Evolutionary conservation across 2,888 invertebrate genomes (phyloP), one percentile per base, ranked within the genome.

Genomic region (Hemistola chrysoprasaria): DNA sequence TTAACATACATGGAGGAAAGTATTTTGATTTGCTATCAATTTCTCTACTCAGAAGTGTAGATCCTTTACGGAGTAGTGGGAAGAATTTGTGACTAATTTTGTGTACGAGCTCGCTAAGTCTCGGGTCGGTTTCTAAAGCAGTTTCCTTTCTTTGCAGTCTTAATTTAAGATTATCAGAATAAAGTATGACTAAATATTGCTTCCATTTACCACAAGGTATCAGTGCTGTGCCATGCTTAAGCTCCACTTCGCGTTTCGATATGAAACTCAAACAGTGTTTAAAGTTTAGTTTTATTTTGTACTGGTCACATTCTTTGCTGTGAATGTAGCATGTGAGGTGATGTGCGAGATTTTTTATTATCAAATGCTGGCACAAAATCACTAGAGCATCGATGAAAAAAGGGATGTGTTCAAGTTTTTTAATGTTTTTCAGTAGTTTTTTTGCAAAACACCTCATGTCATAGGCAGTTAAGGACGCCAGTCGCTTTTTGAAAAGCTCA

Each of bases 1-100:
- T 90, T 29, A 83, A 68, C 93, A 94, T 94, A 50, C 94, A 94
- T 0, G 91, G 90, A 1, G 93, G 93, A 66, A 93, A 92, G 26
- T 71, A 68, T 32, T 51, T 38, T 3, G 8, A 1, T 4, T 16
- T 21, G 1, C 8, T 62, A 47, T 91, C 82, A 24, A 92, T 83
- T 50, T 90, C 80, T 40, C 48, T 67, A 56, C 77, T 75, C 6
- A 57, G 48, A 32, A 88, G 57, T 31, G 58, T 58, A 5, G 37
- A 44, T 2, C 29, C 22, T 5, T 53, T 51, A 22, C 57, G 58
- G 51, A 44, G 56, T 21, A 52, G 43, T 4, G 53, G 55, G 27
- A 60, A 47, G 22, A 60, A 62, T 23, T 71, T 56, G 26, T 40
- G 59, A 40, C 58, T 74, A 6, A 83, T 40, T 62, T 71, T 79